phyloP scores from a whole-genome alignment of 2,113 vertebrate genomes.

The Centrocercus urophasianus region DNA sequence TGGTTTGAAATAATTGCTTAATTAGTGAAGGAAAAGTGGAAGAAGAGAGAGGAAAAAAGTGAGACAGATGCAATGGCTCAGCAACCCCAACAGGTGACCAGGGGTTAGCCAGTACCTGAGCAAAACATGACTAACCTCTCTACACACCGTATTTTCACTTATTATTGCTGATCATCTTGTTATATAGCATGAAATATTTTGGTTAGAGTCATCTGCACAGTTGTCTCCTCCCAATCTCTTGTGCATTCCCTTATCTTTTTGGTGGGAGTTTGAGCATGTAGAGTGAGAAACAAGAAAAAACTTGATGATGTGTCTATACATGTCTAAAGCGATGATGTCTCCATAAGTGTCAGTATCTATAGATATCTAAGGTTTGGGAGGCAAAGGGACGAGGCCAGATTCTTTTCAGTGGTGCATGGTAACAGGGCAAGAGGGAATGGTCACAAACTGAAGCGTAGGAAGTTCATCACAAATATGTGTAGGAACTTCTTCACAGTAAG shows the following conservation, averaged over 20 bases:
- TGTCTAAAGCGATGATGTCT: no score
- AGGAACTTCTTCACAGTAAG: no score
- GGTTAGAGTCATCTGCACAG: neutral
- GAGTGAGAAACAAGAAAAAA: neutral
- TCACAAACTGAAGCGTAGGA: no score
- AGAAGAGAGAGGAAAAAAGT: neutral
- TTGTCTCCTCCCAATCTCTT: neutral
- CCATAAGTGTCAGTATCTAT: no score
- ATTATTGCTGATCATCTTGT: neutral
- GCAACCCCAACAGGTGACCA: neutral
- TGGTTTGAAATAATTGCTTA: neutral
- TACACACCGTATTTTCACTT: neutral
- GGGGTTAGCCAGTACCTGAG: neutral
- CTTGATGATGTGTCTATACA: neutral
- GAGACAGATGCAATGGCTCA: neutral
- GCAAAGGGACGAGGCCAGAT: no score
- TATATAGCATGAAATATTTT: neutral
- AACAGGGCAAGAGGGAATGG: no score
- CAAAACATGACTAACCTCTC: neutral
- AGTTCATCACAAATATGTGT: no score
- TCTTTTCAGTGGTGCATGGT: no score
- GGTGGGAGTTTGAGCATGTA: neutral
- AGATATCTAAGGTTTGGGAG: no score
- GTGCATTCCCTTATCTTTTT: neutral
- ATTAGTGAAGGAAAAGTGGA: neutral